Conservation (phyloP, 2,888 invertebrate genomes). For the Acleris sparsana region DNA sequence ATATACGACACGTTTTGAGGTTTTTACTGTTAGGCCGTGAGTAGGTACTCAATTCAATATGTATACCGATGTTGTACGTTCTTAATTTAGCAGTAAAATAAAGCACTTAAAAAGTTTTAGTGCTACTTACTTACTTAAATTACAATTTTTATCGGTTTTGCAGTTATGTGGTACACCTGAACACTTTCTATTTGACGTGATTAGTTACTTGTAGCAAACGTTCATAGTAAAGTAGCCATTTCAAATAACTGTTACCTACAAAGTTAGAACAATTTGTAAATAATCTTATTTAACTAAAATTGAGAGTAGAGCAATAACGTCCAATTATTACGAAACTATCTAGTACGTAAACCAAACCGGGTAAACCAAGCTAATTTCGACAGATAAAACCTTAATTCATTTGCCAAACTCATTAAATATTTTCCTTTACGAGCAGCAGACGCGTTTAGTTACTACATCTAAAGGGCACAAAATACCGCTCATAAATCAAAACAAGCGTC, state of each 20-base stretch:
- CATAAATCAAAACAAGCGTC: conserved; percentile 39
- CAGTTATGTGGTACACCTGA: not conserved
- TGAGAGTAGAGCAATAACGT: too few relatives aligned
- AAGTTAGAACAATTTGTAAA: too few relatives aligned
- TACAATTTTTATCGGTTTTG: not conserved
- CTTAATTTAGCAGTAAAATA: not conserved
- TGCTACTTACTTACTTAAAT: not conserved
- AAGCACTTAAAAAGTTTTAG: not conserved
- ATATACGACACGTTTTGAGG: too few relatives aligned
- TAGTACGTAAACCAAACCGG: too few relatives aligned
- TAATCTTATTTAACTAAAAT: too few relatives aligned
- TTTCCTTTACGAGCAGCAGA: conserved; percentile 4
- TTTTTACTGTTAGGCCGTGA: too few relatives aligned
- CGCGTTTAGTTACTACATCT: conserved; percentile 12
- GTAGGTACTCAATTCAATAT: not conserved
- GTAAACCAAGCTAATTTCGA: not conserved
- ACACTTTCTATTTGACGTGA: not conserved
- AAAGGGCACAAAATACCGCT: conserved; percentile 34
- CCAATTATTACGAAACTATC: too few relatives aligned
- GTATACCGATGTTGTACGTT: not conserved
- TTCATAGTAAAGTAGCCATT: too few relatives aligned
- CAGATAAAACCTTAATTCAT: not conserved
- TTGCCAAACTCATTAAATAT: not conserved
- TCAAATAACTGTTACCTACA: too few relatives aligned
- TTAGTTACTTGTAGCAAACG: not conserved